Conservation (phyloP, 1,140 invertebrate species). For the Cyrtorhinus lividipennis region DNA sequence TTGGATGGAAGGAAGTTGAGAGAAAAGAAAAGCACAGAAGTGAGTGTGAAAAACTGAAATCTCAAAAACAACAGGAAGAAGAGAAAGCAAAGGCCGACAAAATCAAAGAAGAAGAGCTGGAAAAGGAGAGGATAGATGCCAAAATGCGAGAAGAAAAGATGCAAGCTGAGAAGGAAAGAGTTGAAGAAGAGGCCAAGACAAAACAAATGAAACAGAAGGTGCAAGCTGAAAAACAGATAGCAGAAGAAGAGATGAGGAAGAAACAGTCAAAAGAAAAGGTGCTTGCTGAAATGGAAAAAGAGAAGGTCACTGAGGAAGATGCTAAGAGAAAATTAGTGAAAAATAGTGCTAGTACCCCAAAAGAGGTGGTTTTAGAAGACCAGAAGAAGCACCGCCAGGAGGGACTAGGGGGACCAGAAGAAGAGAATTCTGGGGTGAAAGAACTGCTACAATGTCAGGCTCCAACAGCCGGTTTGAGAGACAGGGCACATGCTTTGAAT, state of each 20-base stretch:
- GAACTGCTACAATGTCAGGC: neutral
- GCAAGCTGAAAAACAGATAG: neutral
- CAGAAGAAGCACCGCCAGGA: neutral
- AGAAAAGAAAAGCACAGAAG: neutral
- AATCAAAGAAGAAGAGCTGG: neutral
- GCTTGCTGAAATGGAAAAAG: neutral
- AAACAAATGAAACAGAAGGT: conserved; percentile 1
- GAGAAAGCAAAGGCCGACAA: neutral
- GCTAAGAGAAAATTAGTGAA: neutral
- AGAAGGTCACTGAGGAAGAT: conserved; percentile 6
- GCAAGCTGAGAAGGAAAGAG: conserved; percentile 15
- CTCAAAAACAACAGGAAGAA: neutral
- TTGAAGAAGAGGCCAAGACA: neutral
- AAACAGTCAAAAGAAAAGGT: conserved; percentile 18
- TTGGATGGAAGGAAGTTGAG: neutral
- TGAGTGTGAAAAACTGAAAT: neutral
- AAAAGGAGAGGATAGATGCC: conserved; percentile 3
- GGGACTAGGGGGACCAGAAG: neutral
- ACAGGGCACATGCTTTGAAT: too few species aligned
- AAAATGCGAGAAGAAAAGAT: neutral
- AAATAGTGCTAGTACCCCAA: conserved; percentile 18
- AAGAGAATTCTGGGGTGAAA: neutral
- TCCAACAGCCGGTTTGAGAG: neutral
- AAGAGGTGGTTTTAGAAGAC: conserved; percentile 14
- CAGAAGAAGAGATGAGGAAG: conserved; percentile 17